Percentiles rank a stretch among this genome's conserved stretches.
These are phyloP conservation scores for Linepithema humile DNA, from an alignment of 1,140 invertebrate genomes.

Conservation along the genomic window DNA sequence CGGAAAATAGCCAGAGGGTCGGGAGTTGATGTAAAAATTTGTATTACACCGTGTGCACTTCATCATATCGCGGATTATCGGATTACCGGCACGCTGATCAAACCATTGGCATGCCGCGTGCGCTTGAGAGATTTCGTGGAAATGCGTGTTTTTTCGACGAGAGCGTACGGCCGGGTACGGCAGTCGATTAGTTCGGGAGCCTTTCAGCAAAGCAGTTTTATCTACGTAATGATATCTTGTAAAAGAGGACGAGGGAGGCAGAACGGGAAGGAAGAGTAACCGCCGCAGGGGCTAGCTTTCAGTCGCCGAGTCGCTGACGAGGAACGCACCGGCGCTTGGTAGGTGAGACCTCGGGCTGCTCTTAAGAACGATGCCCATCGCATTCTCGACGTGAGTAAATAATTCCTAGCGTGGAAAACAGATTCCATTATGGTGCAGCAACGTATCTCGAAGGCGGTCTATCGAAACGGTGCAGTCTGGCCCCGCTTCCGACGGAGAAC, in stretches of 20 bases:
- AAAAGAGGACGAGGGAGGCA: not conserved
- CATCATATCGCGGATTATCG: slow-evolving; percentile 5
- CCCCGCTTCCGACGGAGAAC: too few species aligned
- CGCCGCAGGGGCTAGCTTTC: slow-evolving; percentile 43
- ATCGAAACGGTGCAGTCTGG: too few species aligned
- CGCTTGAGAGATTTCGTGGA: slow-evolving; percentile 55
- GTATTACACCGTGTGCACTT: not conserved
- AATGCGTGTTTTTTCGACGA: slow-evolving; percentile 60
- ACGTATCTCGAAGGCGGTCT: slow-evolving; percentile 24
- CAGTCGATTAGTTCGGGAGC: slow-evolving; percentile 72
- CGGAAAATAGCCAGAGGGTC: not conserved
- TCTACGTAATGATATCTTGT: slow-evolving; percentile 78
- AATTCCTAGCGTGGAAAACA: slow-evolving; percentile 68
- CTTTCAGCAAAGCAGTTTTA: slow-evolving; percentile 77
- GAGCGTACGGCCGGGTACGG: slow-evolving; percentile 1
- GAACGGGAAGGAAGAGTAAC: not conserved
- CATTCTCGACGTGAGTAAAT: slow-evolving; percentile 69
- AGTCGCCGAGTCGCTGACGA: slow-evolving; percentile 56
- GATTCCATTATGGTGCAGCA: slow-evolving; percentile 64
- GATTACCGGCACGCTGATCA: slow-evolving; percentile 31
- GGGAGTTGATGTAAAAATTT: not conserved
- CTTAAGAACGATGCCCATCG: slow-evolving; percentile 61
- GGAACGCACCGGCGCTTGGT: slow-evolving; percentile 44
- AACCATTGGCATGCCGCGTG: slow-evolving; percentile 50
- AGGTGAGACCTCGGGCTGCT: slow-evolving; percentile 69